phyloP scores from a whole-genome alignment of 2,113 vertebrate genomes.

The Nematolebias whitei region DNA sequence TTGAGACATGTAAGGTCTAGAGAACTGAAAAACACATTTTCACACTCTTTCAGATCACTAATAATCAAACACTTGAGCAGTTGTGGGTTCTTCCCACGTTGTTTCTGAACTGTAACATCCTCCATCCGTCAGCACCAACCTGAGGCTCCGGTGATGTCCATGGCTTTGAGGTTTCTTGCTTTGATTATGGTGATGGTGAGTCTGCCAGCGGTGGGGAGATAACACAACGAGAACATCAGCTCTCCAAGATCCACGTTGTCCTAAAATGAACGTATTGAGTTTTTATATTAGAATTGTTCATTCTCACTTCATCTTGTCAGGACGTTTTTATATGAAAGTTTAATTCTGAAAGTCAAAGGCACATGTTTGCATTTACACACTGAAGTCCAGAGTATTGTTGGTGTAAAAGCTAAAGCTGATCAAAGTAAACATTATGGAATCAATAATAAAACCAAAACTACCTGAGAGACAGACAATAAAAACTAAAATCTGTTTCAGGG shows the following conservation, averaged over 20 bases:
- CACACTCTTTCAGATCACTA: too few species aligned
- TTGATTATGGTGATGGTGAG: conserved; percentile 99
- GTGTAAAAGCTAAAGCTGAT: neutral
- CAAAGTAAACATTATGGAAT: neutral
- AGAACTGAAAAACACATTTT: too few species aligned
- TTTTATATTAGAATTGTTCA: neutral
- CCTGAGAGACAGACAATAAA: neutral
- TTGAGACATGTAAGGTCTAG: too few species aligned
- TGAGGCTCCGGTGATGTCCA: conserved; percentile 99
- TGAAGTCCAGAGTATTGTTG: neutral
- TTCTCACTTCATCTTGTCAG: too few species aligned
- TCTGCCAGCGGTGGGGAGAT: conserved; percentile 96
- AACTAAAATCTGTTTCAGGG: neutral
- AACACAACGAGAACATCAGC: conserved; percentile 99
- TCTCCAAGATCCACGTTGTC: conserved; percentile 98
- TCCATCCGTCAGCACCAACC: conserved; percentile 49
- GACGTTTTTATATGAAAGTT: neutral
- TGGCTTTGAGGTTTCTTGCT: conserved; percentile 98
- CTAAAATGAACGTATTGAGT: conserved; percentile 68
- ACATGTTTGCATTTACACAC: neutral
- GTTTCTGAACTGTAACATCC: neutral
- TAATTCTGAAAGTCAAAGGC: neutral
- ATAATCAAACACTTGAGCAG: neutral
- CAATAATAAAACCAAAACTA: neutral
- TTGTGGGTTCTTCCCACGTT: neutral